These are phyloP conservation scores for Montipora efflorescens DNA, from an alignment of 64 coral and sea anemone species.

Conservation along the genomic window DNA sequence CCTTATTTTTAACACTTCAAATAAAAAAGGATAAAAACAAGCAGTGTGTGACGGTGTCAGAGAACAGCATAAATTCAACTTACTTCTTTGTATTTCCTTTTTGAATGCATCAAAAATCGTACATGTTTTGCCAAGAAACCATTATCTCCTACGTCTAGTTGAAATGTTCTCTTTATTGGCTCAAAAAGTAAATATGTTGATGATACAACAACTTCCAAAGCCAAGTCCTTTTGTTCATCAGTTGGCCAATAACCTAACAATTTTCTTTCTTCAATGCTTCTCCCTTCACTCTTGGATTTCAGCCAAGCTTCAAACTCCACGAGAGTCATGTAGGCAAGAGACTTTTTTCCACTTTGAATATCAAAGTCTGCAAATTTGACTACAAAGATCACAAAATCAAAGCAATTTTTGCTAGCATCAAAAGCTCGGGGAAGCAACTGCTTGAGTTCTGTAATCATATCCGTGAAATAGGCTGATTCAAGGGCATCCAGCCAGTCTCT, in stretches of 20 bases:
- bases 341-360: slow-evolving; percentile 88
- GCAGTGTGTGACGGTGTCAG: no score
- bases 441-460: slow-evolving; percentile 68
- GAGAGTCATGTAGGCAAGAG: slow-evolving; percentile 78
- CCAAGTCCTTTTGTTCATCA: slow-evolving; percentile 72
- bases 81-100: slow-evolving; percentile 81
- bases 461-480: slow-evolving; percentile 71
- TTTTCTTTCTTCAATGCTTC: slow-evolving; percentile 35
- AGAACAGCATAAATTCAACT: background rate
- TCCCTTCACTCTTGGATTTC: slow-evolving; percentile 39
- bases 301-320: slow-evolving; percentile 89
- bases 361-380: slow-evolving; percentile 82
- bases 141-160: slow-evolving; percentile 83
- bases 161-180: slow-evolving; percentile 83
- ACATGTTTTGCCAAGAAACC: slow-evolving; percentile 87
- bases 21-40: background rate
- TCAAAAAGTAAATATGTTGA: slow-evolving; percentile 87
- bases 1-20: no score
- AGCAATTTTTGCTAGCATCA: slow-evolving; percentile 48
- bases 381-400: slow-evolving; percentile 84
- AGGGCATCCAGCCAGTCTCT: slow-evolving; percentile 82
- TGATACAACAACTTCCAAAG: slow-evolving; percentile 73
- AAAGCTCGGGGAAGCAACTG: slow-evolving; percentile 61
- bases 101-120: slow-evolving; percentile 75
- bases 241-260: slow-evolving; percentile 49